Evolutionary conservation across 2,888 invertebrate species (phyloP), one percentile per base, ranked within the genome.

Genomic region (Phalera bucephala): DNA sequence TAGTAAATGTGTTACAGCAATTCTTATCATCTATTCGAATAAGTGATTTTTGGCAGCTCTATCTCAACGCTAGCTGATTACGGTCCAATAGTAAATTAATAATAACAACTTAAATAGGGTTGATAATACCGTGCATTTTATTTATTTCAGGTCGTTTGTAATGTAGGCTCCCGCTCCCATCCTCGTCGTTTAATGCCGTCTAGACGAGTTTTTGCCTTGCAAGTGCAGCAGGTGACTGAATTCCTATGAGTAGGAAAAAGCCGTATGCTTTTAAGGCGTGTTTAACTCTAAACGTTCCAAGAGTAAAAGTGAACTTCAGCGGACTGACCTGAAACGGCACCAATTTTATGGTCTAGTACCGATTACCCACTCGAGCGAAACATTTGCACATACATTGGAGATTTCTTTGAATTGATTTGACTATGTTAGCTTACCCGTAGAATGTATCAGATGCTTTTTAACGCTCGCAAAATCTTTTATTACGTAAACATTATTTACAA

Each of bases 181-280:
- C 23, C 36, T 63, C 57, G 58, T 52, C 47, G 69, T 63, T 57
- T 63, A 52, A 61, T 59, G 57, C 53, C 44, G 84, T 84, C 83
- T 86, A 86, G 86, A 86, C 84, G 46, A 56, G 76, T 83, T 82
- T 85, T 84, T 81, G 56, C 64, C 45, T 48, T 45, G 57, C 43
- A 63, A 67, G 67, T 64, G 66, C 45, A 64, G 66, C 76, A 74
- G 75, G 72, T 81, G 75, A 62, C 62, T 63, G 60, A 54, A 67
- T 73, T 60, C 51, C 52, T 58, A 59, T 47, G 49, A 61, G 52
- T 53, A 59, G 56, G 48, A 54, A 57, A 61, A 61, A 52, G 53
- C 39, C 46, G 43, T 36, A 49, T 46, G 37, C 59, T 42, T 28
- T 43, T 41, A 40, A 49, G 42, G 25, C 36, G 26, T 42, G 27